Conservation (phyloP, 2,888 invertebrate genomes). For the Chymomyza procnemis region DNA sequence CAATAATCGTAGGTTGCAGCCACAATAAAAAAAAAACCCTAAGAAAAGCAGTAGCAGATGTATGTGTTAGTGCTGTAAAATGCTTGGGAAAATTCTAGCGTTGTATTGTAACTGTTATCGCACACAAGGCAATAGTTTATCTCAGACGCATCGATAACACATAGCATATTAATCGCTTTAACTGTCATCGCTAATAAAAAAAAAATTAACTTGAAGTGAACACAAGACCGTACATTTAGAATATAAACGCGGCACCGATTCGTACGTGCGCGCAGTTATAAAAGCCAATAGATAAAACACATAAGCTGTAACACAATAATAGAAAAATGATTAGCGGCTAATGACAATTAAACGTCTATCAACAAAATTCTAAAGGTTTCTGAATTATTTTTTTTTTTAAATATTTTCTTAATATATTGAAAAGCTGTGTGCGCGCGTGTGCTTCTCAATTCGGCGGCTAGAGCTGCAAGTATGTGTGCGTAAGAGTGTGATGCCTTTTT, state of each 20-base stretch:
- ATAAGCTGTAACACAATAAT: neutral
- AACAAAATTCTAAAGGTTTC: neutral
- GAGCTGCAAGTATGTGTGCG: neutral
- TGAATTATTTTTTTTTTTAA: neutral
- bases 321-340: neutral
- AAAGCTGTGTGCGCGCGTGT: neutral
- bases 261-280: slow-evolving; percentile 38
- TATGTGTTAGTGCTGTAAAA: neutral
- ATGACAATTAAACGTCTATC: neutral
- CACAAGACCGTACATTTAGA: slow-evolving; percentile 30
- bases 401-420: neutral
- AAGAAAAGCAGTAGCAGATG: neutral
- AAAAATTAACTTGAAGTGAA: neutral
- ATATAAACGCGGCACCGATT: slow-evolving; percentile 37
- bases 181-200: neutral
- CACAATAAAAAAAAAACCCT: neutral
- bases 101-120: neutral
- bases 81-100: neutral
- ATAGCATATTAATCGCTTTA: no score
- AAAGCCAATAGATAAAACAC: slow-evolving; percentile 18
- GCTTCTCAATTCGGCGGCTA: neutral
- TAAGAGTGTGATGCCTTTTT: neutral
- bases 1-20: slow-evolving; percentile 43
- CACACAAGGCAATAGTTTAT: neutral
- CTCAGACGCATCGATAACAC: no score